These are phyloP conservation scores for Sturnira hondurensis DNA, from an alignment of 2,113 vertebrate species.

Conservation along the genomic window DNA sequence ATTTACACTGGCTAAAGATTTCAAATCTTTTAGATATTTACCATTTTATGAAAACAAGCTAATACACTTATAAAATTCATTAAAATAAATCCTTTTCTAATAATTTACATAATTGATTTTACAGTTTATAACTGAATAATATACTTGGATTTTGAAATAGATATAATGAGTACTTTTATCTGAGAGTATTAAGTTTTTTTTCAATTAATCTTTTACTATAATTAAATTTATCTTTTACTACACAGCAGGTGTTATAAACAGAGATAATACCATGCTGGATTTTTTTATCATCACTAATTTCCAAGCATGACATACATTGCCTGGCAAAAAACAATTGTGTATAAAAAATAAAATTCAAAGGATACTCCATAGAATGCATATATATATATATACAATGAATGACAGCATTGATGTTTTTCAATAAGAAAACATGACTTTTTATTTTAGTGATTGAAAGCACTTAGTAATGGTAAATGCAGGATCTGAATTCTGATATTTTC, in stretches of 20 bases:
- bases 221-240: not conserved
- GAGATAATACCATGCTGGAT: not conserved
- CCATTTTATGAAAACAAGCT: not conserved
- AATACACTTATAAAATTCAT: not conserved
- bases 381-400: not conserved
- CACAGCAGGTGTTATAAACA: not conserved
- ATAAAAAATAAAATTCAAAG: not conserved
- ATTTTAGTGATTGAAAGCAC: not conserved
- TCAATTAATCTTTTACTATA: not conserved
- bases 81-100: not conserved
- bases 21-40: not conserved
- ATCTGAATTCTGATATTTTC: not conserved
- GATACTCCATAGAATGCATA: not conserved
- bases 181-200: not conserved
- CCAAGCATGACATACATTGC: not conserved
- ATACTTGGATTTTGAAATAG: not conserved
- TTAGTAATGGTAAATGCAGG: not conserved
- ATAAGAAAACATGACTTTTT: not conserved
- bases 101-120: not conserved
- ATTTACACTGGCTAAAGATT: not conserved
- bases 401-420: not conserved
- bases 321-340: not conserved
- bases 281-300: not conserved
- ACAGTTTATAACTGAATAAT: not conserved
- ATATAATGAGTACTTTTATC: not conserved